These are phyloP conservation scores for Emydoidea blandingii DNA, from an alignment of 2,797 vertebrate species.

Conservation along the genomic window DNA sequence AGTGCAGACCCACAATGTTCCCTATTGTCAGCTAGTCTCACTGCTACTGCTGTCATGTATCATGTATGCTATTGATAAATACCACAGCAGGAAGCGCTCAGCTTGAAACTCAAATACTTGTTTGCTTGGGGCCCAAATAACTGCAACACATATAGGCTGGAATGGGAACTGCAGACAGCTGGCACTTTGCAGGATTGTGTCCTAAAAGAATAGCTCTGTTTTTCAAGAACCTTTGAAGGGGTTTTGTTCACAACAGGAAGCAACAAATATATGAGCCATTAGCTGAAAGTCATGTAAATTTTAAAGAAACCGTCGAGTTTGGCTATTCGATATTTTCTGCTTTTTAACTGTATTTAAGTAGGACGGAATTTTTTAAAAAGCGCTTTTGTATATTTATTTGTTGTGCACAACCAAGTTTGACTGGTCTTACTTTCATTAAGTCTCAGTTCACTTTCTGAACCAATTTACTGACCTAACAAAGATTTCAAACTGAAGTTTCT, in stretches of 20 bases:
- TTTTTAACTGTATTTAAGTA: not conserved
- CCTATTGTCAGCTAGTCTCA: not conserved
- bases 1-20: not conserved
- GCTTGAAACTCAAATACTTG: not conserved
- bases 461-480: not conserved
- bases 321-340: not conserved
- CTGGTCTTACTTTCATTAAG: not conserved
- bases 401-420: not conserved
- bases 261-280: not conserved
- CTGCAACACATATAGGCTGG: not conserved
- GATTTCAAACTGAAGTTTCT: not conserved
- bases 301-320: not conserved
- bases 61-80: not conserved
- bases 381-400: not conserved
- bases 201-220: not conserved
- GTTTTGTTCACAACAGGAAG: not conserved
- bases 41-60: not conserved
- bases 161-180: not conserved
- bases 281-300: not conserved
- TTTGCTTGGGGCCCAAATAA: not conserved
- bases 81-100: not conserved
- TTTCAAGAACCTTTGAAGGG: slow-evolving; percentile 1
- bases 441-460: not conserved
- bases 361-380: not conserved
- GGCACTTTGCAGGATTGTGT: not conserved